Evolutionary conservation across 2,797 vertebrate genomes (phyloP).

Genomic region (Steatocranus sp.): DNA sequence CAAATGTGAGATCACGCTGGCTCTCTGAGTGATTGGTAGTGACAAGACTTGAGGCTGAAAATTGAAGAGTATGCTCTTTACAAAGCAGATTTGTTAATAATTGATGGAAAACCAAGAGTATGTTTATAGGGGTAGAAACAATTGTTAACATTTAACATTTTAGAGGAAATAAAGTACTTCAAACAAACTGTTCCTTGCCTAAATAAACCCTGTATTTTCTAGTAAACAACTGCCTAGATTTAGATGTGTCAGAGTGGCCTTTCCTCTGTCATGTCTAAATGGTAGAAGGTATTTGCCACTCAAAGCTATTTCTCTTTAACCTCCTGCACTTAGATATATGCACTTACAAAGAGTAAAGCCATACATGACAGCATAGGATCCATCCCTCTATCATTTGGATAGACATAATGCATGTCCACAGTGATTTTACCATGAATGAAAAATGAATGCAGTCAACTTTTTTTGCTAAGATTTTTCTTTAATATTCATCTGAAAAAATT

Average conservation of each 20-base stretch:
- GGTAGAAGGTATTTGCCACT: conserved; percentile 6
- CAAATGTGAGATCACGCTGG: background rate
- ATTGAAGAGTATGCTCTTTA: conserved; percentile 13
- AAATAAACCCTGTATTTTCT: background rate
- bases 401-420: conserved; percentile 11
- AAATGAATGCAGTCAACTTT: background rate
- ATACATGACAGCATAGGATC: background rate
- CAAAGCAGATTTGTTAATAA: conserved; percentile 49
- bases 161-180: conserved; percentile 18
- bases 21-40: conserved; percentile 24
- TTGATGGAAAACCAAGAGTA: conserved; percentile 13
- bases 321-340: background rate
- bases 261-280: background rate
- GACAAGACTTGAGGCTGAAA: conserved; percentile 6
- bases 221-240: background rate
- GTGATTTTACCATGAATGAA: background rate
- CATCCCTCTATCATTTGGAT: background rate
- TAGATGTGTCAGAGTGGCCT: background rate
- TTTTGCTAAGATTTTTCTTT: background rate
- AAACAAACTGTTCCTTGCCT: background rate
- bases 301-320: background rate
- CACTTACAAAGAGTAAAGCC: background rate
- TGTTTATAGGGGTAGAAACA: conserved; percentile 9
- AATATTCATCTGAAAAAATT: background rate
- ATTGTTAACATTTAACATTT: conserved; percentile 3